Evolutionary conservation across 2,113 vertebrate species (phyloP).

Genomic region (Alces alces): DNA sequence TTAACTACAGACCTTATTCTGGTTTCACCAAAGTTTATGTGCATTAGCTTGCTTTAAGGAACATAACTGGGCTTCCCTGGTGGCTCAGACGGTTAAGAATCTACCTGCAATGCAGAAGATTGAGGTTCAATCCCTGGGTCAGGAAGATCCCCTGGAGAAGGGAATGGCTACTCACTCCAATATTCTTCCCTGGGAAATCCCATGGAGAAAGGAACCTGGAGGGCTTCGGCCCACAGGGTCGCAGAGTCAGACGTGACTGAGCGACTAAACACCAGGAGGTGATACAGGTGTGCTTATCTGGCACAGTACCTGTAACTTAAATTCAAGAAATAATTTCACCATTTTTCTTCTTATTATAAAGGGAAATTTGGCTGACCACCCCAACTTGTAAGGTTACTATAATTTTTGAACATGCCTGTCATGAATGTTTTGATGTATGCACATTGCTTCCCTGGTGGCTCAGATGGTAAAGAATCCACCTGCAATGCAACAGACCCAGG

Average conservation of each 20-base stretch:
- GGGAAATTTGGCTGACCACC: not conserved
- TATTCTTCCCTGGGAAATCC: not conserved
- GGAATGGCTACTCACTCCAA: not conserved
- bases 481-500: not conserved
- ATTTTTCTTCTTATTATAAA: not conserved
- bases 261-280: not conserved
- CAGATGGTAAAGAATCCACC: not conserved
- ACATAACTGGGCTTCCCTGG: not conserved
- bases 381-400: not conserved
- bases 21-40: not conserved
- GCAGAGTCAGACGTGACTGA: not conserved
- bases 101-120: not conserved
- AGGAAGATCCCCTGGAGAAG: not conserved
- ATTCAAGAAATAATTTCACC: not conserved
- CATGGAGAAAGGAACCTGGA: not conserved
- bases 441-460: not conserved
- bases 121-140: not conserved
- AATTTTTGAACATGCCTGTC: not conserved
- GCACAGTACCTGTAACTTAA: not conserved
- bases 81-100: not conserved
- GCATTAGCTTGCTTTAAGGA: constrained; percentile 10
- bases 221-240: not conserved
- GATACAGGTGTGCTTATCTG: not conserved
- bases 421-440: not conserved
- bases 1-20: not conserved